Base-by-base conservation (phyloP, 2,888 invertebrate genomes). In the Drosophila longiperda region DNA sequence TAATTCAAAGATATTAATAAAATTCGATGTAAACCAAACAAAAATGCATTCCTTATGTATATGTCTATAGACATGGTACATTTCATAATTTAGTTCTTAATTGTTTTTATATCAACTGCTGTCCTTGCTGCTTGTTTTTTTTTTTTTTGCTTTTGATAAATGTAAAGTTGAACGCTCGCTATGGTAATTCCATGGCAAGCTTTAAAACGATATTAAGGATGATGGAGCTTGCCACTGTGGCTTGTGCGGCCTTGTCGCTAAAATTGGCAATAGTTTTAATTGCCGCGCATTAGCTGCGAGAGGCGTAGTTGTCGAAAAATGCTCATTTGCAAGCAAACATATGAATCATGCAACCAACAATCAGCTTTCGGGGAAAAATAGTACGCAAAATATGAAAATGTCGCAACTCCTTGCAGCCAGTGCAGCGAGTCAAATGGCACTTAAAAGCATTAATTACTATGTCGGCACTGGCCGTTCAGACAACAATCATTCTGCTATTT, bases 281-380 rank as follows among this genome's bases (percentile, higher is more conserved):
- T 83, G 84, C 66, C 49, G 20, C 45, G 58, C 62, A 60, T 65
- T 65, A 36, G 49, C n/a, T 32, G 32, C 23, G n/a, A n/a, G 40
- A 20, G 32, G 20, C n/a, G 55, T 40, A 23, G 53, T 48, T 34
- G 29, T 33, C 33, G 38, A n/a, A 50, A 57, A 73, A 66, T 66
- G 49, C 69, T 68, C 78, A 69, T 63, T 61, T 68, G 73, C 84
- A 77, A 58, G 75, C 61, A 42, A 78, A 78, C 90, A 80, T 87
- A 73, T 86, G 84, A 63, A 83, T 78, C 90, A 80, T 78, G 89
- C 90, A 90, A 90, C 87, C 89, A 85, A 90, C 82, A 89, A 75
- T 63, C 85, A 66, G 64, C 55, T 34, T 52, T 57, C 66, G 50
- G 59, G 67, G 63, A 66, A 66, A 70, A 80, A 42, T 73, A 65